A percentile compares a stretch with the other conserved stretches of the same genome.
Evolutionary conservation across 30 jellyfish, hydroid and myxozoan species (phyloP).

Genomic region (Haliclystus octoradiatus): DNA sequence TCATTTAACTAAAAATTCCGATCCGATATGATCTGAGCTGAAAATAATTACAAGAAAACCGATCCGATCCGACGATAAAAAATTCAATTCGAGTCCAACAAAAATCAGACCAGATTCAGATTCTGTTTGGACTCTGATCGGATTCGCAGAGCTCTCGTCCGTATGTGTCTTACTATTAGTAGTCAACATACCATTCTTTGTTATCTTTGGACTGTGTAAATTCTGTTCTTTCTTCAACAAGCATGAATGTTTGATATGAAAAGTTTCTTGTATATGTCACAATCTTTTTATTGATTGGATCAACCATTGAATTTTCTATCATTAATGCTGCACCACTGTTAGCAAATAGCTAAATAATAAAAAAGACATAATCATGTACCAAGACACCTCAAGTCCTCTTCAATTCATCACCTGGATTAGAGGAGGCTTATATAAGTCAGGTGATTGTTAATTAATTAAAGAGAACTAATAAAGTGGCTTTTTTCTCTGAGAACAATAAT

Average conservation of each 20-base stretch:
- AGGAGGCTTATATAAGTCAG: too few species aligned
- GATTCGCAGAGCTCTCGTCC: not conserved
- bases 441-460: too few species aligned
- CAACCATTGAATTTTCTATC: constrained; percentile 73
- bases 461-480: too few species aligned
- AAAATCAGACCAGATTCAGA: not conserved
- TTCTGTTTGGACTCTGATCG: not conserved
- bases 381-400: too few species aligned
- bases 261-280: constrained; percentile 76
- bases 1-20: too few species aligned
- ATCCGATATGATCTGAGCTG: too few species aligned
- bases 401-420: too few species aligned
- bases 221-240: constrained; percentile 68
- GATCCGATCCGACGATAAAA: not conserved
- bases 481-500: too few species aligned
- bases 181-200: constrained; percentile 52
- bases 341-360: constrained; percentile 37
- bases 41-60: too few species aligned
- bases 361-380: too few species aligned
- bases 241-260: constrained; percentile 43
- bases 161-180: not conserved
- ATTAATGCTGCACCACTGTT: constrained; percentile 67
- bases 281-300: constrained; percentile 47
- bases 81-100: not conserved
- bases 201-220: constrained; percentile 41